Evolutionary conservation across 2,888 invertebrate species (phyloP).

Genomic region (Allacma fusca): DNA sequence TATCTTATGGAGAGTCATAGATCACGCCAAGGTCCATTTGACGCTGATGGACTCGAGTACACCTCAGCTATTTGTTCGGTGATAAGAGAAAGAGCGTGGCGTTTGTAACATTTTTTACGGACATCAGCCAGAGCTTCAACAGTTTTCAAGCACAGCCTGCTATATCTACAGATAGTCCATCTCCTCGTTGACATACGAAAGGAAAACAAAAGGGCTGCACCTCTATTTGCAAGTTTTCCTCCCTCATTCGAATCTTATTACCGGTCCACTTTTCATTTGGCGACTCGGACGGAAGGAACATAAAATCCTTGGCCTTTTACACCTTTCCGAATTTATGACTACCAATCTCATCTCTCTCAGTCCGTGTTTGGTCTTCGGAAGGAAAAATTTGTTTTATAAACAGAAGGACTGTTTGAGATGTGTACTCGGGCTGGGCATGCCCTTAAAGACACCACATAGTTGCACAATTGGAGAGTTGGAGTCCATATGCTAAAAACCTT

Average conservation of each 20-base stretch:
- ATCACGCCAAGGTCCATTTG: conserved; percentile 17
- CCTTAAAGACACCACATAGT: too few species aligned
- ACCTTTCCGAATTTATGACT: not conserved
- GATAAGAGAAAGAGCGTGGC: conserved; percentile 31
- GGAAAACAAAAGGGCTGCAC: conserved; percentile 34
- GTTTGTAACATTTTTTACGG: conserved; percentile 13
- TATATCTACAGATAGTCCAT: not conserved
- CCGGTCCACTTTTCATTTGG: not conserved
- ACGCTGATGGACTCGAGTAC: conserved; percentile 1
- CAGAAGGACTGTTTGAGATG: too few species aligned
- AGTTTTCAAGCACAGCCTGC: too few species aligned
- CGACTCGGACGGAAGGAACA: not conserved
- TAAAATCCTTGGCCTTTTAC: not conserved
- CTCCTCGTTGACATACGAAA: not conserved
- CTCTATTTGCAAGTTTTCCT: conserved; percentile 22
- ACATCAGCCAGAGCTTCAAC: not conserved
- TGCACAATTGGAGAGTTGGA: too few species aligned
- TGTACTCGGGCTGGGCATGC: too few species aligned
- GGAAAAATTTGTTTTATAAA: too few species aligned
- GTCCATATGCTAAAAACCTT: not conserved
- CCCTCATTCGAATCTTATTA: not conserved
- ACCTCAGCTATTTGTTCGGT: conserved; percentile 27
- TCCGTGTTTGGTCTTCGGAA: too few species aligned
- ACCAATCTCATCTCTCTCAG: too few species aligned
- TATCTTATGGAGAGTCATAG: conserved; percentile 28